These are phyloP conservation scores for Natator depressus DNA, from an alignment of 2,113 vertebrate species.

Conservation along the genomic window DNA sequence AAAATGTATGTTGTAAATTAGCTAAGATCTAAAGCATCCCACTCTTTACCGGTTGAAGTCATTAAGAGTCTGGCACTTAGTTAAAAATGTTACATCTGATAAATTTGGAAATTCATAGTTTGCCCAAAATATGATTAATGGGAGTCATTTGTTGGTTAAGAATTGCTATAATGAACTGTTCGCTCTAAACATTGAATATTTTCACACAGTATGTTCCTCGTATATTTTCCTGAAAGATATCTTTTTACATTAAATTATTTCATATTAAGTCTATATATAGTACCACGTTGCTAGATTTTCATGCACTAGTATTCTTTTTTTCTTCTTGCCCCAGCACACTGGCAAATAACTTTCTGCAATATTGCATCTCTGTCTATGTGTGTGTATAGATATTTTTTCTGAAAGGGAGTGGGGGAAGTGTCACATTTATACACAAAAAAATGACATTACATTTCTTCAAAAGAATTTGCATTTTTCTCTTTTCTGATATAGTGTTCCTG, in stretches of 20 bases:
- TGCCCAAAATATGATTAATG: accelerated
- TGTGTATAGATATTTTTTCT: neutral
- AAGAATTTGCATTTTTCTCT: neutral
- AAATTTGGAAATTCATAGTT: neutral
- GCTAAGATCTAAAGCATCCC: constrained; percentile 40
- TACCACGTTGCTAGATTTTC: neutral
- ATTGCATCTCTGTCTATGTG: neutral
- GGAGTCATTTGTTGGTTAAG: neutral
- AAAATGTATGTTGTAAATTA: neutral
- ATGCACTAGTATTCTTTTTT: accelerated
- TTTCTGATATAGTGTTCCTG: neutral
- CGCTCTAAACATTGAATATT: neutral
- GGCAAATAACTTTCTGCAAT: neutral
- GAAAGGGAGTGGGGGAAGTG: neutral
- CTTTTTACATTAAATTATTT: neutral
- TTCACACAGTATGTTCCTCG: neutral
- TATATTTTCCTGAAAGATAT: accelerated
- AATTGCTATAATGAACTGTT: neutral
- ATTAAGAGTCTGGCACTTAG: neutral
- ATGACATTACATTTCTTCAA: neutral
- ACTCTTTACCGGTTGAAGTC: accelerated
- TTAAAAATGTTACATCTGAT: neutral
- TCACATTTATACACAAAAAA: neutral
- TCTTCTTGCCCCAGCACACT: neutral
- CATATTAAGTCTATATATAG: neutral